Conservation (phyloP, 2,797 vertebrate species). For the Chromobotia macracanthus region DNA sequence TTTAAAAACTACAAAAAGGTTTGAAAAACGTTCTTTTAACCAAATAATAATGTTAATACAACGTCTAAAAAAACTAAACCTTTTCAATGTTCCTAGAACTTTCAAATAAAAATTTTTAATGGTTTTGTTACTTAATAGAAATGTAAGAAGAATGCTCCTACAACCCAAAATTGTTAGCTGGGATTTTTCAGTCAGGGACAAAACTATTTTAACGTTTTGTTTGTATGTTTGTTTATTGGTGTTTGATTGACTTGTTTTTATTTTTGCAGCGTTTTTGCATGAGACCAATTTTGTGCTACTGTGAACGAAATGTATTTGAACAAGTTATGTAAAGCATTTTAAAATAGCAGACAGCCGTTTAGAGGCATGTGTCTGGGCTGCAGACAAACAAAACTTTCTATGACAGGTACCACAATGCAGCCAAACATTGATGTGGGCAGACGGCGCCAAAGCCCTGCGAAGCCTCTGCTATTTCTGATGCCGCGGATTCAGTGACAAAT, state of each 20-base stretch:
- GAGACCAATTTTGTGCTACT: neutral
- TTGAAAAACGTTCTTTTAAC: too few relatives aligned
- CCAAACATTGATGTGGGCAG: constrained; percentile 45
- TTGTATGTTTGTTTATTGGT: neutral
- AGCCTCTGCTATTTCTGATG: constrained; percentile 52
- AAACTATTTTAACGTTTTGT: neutral
- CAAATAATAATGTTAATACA: too few relatives aligned
- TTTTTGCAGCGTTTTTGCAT: neutral
- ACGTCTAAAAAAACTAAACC: too few relatives aligned
- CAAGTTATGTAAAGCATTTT: constrained; percentile 17
- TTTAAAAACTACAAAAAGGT: too few relatives aligned
- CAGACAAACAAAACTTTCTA: constrained; percentile 46
- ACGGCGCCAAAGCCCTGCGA: constrained; percentile 52
- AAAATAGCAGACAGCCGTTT: constrained; percentile 29
- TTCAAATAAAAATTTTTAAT: too few relatives aligned
- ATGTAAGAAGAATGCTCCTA: too few relatives aligned
- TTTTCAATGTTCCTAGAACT: too few relatives aligned
- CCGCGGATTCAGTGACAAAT: constrained; percentile 54
- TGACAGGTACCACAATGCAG: constrained; percentile 49
- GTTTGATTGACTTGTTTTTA: neutral
- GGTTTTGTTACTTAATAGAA: too few relatives aligned
- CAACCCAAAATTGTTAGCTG: too few relatives aligned
- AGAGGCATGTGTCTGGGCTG: constrained; percentile 33
- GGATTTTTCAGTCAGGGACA: constrained; percentile 23
- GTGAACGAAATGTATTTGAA: neutral